Evolutionary conservation across 2,888 invertebrate genomes (phyloP), one percentile per base, ranked within the genome.

Genomic region (Scaptomyza tumidula): DNA sequence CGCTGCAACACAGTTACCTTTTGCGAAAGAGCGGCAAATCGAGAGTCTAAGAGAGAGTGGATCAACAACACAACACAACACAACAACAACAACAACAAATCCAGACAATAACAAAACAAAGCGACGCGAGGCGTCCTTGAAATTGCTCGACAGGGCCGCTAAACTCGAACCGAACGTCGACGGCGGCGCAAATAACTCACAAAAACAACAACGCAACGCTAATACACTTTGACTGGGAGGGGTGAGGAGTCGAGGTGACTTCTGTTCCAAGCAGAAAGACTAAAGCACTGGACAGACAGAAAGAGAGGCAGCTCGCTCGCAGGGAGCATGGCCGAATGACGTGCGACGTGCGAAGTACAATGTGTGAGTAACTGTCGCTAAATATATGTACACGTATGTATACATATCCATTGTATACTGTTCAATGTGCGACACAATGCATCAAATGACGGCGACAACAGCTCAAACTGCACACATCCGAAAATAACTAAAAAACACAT

Each of bases 21-120:
- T 43, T 48, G 65, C 16, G 29, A 24, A 52, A 50, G 35, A 49
- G 37, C 10, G 48, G 24, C 35, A 7, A 35, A 27, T 44, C n/a
- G 19, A 54, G n/a, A 33, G 33, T 10, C 3, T 10, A 10, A 10
- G 50, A 39, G 50, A 39, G 59, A 33, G 68, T 49, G 33, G 53
- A 57, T 56, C 54, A 72, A 64, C 50, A 52, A 16, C 44, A 59
- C 24, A 24, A 24, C 19, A 24, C 19, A 19, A 19, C 19, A 54
- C 43, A 48, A 46, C 58, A 65, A 56, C 43, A 48, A 46, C 58
- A 65, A 56, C 76, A 70, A 68, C 53, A 76, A 68, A 74, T 83
- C 84, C 88, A 85, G 88, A 84, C 88, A 88, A 86, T 78, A 88
- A 86, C 86, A 86, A 80, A 83, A 78, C 86, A 86, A 78, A 75